Conservation (phyloP, 2,797 vertebrate genomes). For the Coranthus polyacanthus region DNA sequence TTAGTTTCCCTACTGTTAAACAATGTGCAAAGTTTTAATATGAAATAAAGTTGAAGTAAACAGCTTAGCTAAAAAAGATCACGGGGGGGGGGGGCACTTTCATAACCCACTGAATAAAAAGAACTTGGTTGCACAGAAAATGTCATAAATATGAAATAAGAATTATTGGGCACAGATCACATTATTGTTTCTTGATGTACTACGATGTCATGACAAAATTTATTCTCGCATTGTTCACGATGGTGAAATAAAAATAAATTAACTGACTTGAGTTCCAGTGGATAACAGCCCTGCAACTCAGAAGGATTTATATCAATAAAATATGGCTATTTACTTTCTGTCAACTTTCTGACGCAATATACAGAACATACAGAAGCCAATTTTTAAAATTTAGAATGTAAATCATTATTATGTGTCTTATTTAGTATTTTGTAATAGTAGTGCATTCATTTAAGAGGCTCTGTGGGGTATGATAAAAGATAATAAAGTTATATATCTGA, state of each 20-base stretch:
- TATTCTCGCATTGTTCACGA: slow-evolving; percentile 9
- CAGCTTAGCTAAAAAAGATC: too few species aligned
- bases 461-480: slow-evolving; percentile 22
- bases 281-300: slow-evolving; percentile 17
- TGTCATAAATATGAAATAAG: background rate
- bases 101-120: slow-evolving; percentile 20
- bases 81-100: background rate
- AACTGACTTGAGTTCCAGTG: slow-evolving; percentile 8
- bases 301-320: slow-evolving; percentile 15
- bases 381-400: slow-evolving; percentile 20
- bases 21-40: too few species aligned
- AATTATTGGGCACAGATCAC: slow-evolving; percentile 7
- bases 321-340: slow-evolving; percentile 4
- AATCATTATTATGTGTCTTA: slow-evolving; percentile 25
- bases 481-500: slow-evolving; percentile 23
- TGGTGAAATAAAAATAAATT: slow-evolving; percentile 14
- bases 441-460: slow-evolving; percentile 26
- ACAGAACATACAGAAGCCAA: slow-evolving; percentile 11
- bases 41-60: too few species aligned
- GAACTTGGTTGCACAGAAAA: slow-evolving; percentile 15
- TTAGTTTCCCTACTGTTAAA: too few species aligned
- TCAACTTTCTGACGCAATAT: slow-evolving; percentile 4
- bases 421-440: background rate
- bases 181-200: slow-evolving; percentile 25
- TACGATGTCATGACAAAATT: slow-evolving; percentile 20